Percentiles rank a stretch among this genome's conserved stretches.
Conservation (phyloP, 1,140 invertebrate genomes). For the Drosophila sp. region DNA sequence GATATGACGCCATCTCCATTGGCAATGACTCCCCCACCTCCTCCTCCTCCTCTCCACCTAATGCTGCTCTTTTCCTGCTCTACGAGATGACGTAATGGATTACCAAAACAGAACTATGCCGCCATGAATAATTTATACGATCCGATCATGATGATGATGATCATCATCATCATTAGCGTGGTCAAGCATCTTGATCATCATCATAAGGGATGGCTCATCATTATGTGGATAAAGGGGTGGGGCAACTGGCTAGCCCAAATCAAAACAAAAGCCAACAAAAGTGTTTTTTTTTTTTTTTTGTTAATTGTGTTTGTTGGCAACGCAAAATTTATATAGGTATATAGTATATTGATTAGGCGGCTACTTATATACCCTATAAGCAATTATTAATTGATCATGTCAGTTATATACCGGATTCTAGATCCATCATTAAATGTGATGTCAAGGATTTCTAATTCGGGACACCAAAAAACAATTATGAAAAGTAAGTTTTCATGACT, state of each 20-base stretch:
- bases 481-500: too few species aligned
- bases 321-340: slow-evolving; percentile 1
- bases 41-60: neutral
- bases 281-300: neutral
- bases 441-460: too few species aligned
- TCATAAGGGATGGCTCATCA: neutral
- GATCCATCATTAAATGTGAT: too few species aligned
- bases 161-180: neutral
- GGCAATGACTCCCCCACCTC: neutral
- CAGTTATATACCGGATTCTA: too few species aligned
- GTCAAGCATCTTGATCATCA: neutral
- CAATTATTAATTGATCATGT: neutral
- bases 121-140: slow-evolving; percentile 9
- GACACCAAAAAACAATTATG: too few species aligned
- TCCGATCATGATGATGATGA: neutral
- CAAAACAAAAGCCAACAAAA: slow-evolving; percentile 10
- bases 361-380: neutral
- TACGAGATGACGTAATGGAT: slow-evolving; percentile 17
- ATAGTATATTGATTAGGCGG: neutral
- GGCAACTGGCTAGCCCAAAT: neutral
- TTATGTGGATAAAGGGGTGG: neutral
- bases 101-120: slow-evolving; percentile 6
- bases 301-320: neutral
- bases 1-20: slow-evolving; percentile 6
- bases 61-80: slow-evolving; percentile 19